Percentiles rank a stretch among this genome's conserved stretches.
Conservation (phyloP, 2,797 vertebrate species). For the Pipistrellus kuhlii region DNA sequence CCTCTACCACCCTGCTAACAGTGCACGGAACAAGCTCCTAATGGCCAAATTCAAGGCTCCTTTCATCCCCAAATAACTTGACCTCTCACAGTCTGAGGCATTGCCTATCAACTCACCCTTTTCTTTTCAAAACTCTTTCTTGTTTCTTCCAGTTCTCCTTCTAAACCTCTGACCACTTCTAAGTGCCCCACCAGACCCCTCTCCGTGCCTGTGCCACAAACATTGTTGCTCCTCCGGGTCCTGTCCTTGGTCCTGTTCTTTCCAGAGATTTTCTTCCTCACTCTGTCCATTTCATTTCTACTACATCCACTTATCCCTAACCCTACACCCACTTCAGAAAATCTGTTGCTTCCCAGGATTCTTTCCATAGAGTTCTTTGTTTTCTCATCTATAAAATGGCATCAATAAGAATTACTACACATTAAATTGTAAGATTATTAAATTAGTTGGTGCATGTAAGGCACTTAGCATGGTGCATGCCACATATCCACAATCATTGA, state of each 20-base stretch:
- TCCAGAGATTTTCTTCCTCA: not conserved
- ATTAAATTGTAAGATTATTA: not conserved
- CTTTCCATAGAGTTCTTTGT: not conserved
- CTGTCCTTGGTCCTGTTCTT: not conserved
- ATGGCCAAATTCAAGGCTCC: conserved; percentile 59
- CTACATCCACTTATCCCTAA: not conserved
- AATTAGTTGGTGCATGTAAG: not conserved
- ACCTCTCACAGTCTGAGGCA: conserved; percentile 60
- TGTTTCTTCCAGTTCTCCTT: conserved; percentile 33
- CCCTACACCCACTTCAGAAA: not conserved
- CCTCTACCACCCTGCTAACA: not conserved
- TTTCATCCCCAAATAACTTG: conserved; percentile 74
- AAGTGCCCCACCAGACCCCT: not conserved
- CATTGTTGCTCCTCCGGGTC: not conserved
- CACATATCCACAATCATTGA: not conserved
- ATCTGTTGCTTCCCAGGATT: not conserved
- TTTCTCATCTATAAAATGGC: not conserved
- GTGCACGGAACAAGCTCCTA: conserved; percentile 37
- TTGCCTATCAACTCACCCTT: conserved; percentile 50
- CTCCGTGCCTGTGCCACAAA: not conserved
- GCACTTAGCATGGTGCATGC: too few relatives aligned
- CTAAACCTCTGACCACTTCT: conserved; percentile 30
- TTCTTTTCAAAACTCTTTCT: conserved; percentile 62
- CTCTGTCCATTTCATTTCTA: not conserved
- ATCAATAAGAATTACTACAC: not conserved